Base-by-base conservation (phyloP, 2,797 vertebrate genomes). In the Silurus aristotelis region DNA sequence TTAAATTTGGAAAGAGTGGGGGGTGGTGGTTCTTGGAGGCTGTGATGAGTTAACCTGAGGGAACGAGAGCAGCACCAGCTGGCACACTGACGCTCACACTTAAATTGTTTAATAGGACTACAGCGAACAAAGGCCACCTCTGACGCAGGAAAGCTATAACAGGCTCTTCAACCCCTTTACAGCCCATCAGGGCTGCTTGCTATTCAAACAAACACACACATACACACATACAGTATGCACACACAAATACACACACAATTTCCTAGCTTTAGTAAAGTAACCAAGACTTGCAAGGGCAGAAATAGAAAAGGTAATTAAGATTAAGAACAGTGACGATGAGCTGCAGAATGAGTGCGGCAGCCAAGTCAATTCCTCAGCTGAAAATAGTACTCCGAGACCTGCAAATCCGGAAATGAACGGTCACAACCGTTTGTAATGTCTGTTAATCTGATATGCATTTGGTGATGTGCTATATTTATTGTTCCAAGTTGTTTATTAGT, bases 91-190 rank as follows among this genome's bases (percentile, higher is more conserved):
- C 94, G 93, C 95, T 94, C 94, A 93, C 93, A 92, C 93, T 93
- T 96, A 95, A 96, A 95, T 93, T 93, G 94, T 95, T 95, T 95
- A 96, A 95, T 95, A 94, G 92, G 92, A 93, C 92, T 95, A 95
- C 95, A 95, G 94, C 91, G 94, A 92, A 93, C 93, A 95, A 94
- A 95, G 93, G 92, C 93, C 92, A 89, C 89, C 90, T 89, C 89
- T 95, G 95, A 96, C 93, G 93, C 93, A 96, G 90, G 92, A 88
- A 92, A 93, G 93, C 94, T 95, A 95, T 96, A 94, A 96, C 91
- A 91, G 93, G 93, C 92, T 88, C 86, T 92, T 58, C 92, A 93
- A 94, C 93, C 93, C 93, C 93, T 94, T 96, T 95, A 94, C 93
- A 94, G 84, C 86, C 75, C 80, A 85, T 83, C 84, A 84, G 58